A percentile compares a stretch with the other conserved stretches of the same genome.
These are phyloP conservation scores for Sterrhoptilus dennistouni DNA, from an alignment of 2,113 vertebrate species.

Conservation along the genomic window DNA sequence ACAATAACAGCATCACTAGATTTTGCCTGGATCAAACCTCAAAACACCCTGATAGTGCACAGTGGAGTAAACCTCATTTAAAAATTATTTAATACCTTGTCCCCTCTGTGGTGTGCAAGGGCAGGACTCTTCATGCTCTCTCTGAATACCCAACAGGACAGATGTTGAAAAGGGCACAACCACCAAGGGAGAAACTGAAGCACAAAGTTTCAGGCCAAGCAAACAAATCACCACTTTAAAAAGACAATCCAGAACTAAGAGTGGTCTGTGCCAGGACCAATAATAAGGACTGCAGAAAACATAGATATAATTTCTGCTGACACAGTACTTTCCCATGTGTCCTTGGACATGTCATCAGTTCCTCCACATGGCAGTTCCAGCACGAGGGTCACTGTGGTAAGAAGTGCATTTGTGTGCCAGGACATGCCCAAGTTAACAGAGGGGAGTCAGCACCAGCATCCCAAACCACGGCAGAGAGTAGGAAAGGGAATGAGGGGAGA, in stretches of 20 bases:
- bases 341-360: background rate
- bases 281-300: background rate
- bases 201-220: background rate
- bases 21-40: background rate
- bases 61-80: background rate
- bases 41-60: accelerated
- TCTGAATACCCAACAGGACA: background rate
- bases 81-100: background rate
- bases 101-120: background rate
- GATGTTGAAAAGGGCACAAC: background rate
- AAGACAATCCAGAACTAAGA: background rate
- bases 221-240: background rate
- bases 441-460: background rate
- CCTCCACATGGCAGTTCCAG: background rate
- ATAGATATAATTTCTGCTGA: background rate
- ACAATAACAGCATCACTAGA: background rate
- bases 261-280: background rate
- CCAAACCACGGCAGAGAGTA: background rate
- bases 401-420: background rate
- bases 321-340: background rate
- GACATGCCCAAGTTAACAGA: background rate
- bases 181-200: background rate
- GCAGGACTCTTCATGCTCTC: background rate
- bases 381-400: background rate
- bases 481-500: background rate